Conservation (phyloP, 2,797 vertebrate species). For the Chaunax sp. region DNA sequence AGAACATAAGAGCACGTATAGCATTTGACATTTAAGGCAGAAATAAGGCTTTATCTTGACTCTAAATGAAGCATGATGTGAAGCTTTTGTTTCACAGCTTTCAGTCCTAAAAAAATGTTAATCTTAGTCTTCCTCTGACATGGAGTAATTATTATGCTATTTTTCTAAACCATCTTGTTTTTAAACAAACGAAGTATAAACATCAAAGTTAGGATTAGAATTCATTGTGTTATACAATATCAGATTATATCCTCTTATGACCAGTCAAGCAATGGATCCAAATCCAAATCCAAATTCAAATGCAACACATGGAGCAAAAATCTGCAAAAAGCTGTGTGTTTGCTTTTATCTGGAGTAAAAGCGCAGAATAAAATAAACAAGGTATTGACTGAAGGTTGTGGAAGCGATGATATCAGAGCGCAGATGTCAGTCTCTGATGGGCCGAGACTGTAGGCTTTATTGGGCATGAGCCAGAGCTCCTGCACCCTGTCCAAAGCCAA, state of each 20-base stretch:
- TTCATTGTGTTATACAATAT: too few species aligned
- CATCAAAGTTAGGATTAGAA: background rate
- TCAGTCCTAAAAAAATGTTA: conserved; percentile 1
- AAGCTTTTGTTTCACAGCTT: background rate
- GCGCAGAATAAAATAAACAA: conserved; percentile 1
- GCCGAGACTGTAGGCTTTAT: conserved; percentile 72
- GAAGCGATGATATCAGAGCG: conserved; percentile 37
- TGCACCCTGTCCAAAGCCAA: conserved; percentile 95
- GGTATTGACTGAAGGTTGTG: conserved; percentile 23
- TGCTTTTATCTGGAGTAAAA: background rate
- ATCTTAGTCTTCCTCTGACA: too few species aligned
- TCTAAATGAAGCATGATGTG: background rate
- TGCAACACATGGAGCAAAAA: too few species aligned
- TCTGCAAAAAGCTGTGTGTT: background rate
- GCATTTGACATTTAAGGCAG: conserved; percentile 2
- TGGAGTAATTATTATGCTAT: too few species aligned
- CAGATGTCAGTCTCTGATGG: conserved; percentile 16
- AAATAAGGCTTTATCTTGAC: background rate
- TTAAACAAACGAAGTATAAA: conserved; percentile 8
- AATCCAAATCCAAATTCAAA: too few species aligned
- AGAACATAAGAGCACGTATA: conserved; percentile 31
- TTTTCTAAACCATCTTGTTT: background rate
- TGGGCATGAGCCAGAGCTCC: conserved; percentile 93
- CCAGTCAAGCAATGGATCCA: too few species aligned
- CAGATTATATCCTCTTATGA: too few species aligned